Base-by-base conservation (phyloP, 2,797 vertebrate species). In the Streptopelia turtur region DNA sequence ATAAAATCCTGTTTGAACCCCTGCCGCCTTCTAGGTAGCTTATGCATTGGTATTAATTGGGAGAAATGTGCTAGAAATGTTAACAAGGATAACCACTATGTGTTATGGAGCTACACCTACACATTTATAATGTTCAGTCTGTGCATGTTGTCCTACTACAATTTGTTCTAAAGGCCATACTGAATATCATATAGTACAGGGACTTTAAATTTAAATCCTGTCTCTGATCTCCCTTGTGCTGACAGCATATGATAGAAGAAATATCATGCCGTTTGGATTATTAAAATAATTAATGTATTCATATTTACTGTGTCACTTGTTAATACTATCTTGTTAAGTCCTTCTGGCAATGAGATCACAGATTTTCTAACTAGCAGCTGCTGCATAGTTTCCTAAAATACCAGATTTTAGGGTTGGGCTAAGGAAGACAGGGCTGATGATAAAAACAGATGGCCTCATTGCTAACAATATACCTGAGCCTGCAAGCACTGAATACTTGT, bases 291-390 rank as follows among this genome's bases (percentile, higher is more conserved):
- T 31, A 31, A 71, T 77, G 31, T 39, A 39, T 63, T 83, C 56
- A 16, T 70, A 52, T 21, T 45, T 50, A 84, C 47, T 35, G 41
- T 88, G 45, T 37, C 53, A 53, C 65, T 94, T 71, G 18, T 75
- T 89, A 70, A 75, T 52, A 72, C 33, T 61, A 12, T 47, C 63
- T 55, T 80, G 31, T 77, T 47, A 74, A 66, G 28, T 52, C 63
- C 63, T 78, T 59, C 83, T 94, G 74, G 77, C 37, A 49, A 79
- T 63, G 66, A 93, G 66, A 66, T 74, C 80, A 83, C 71, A 87
- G 83, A 49, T 79, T 95, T 83, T 78, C 39, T n/a, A 78, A 65
- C 35, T 15, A 87, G 78, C 77, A 93, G 88, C 88, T 84, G 85
- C 76, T 89, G 49, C 55, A 72, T 6, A 41, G 30, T 89, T 89